Percentiles rank a stretch among this genome's conserved stretches.
These are phyloP conservation scores for Otocyon megalotis DNA, from an alignment of 2,113 vertebrate genomes.

Conservation along the genomic window DNA sequence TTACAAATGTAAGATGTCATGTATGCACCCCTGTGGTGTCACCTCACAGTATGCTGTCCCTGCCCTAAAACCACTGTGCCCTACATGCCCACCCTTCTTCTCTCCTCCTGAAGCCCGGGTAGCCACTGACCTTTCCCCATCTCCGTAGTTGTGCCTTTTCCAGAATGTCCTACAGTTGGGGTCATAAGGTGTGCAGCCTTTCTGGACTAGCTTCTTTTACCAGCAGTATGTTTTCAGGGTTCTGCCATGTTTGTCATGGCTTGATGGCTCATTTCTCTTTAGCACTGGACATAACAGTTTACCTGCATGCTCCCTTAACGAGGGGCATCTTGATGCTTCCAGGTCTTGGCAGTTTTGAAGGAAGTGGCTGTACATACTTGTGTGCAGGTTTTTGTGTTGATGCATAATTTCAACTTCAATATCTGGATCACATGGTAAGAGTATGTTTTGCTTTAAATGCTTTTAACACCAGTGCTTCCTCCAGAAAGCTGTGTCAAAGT, in stretches of 20 bases:
- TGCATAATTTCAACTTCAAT: fast-evolving
- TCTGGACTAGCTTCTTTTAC: neutral
- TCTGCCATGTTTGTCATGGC: neutral
- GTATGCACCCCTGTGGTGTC: no score
- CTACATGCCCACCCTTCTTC: fast-evolving
- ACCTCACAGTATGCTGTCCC: neutral
- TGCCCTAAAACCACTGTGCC: neutral
- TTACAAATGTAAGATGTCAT: fast-evolving
- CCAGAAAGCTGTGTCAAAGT: neutral
- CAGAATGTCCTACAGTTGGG: fast-evolving
- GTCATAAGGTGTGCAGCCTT: fast-evolving
- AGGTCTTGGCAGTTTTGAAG: neutral
- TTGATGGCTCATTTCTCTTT: no score
- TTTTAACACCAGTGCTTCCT: neutral
- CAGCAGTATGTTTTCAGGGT: neutral
- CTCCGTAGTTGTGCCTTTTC: neutral
- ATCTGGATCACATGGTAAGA: fast-evolving
- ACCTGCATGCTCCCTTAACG: neutral
- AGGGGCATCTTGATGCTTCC: no score
- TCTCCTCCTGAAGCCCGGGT: no score
- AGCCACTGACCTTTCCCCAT: fast-evolving
- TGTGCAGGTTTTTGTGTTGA: neutral
- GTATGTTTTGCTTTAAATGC: no score
- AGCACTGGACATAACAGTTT: fast-evolving
- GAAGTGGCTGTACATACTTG: neutral